phyloP scores from a whole-genome alignment of 2,113 vertebrate genomes.

The Platichthys stellatus region DNA sequence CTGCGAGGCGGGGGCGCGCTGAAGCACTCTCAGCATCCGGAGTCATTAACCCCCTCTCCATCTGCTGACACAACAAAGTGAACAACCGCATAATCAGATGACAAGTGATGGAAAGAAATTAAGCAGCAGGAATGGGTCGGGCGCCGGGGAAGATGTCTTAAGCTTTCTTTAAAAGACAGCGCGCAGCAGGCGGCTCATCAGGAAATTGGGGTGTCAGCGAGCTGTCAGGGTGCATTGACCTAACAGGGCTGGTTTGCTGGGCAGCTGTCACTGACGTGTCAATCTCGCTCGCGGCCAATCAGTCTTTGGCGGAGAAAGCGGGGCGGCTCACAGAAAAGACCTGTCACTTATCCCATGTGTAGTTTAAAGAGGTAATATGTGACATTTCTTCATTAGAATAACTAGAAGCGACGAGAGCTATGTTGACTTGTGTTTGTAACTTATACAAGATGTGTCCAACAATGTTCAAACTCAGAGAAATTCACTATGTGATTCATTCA shows the following conservation, averaged over 20 bases:
- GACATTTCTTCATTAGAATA: neutral
- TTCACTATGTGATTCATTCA: no score
- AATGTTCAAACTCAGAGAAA: no score
- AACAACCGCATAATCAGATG: slow-evolving; percentile 68
- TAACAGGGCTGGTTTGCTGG: slow-evolving; percentile 56
- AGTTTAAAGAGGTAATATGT: neutral
- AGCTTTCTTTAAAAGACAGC: slow-evolving; percentile 58
- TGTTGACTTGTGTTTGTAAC: no score
- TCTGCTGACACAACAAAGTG: slow-evolving; percentile 73
- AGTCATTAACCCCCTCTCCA: slow-evolving; percentile 61
- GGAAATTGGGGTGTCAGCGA: slow-evolving; percentile 78
- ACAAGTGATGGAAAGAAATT: slow-evolving; percentile 73
- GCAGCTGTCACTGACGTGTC: slow-evolving; percentile 71
- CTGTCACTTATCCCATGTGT: slow-evolving; percentile 11
- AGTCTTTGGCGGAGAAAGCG: slow-evolving; percentile 50
- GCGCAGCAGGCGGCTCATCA: slow-evolving; percentile 54
- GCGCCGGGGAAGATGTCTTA: slow-evolving; percentile 48
- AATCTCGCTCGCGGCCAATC: slow-evolving; percentile 71
- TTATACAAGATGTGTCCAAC: no score
- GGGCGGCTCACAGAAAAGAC: slow-evolving; percentile 19
- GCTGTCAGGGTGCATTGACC: slow-evolving; percentile 76
- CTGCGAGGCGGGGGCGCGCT: neutral
- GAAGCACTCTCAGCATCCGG: slow-evolving; percentile 34
- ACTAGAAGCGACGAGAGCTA: neutral
- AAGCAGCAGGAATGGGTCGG: slow-evolving; percentile 31